Evolutionary conservation across 1,140 invertebrate species (phyloP).

Genomic region (Frieseomelitta varia): DNA sequence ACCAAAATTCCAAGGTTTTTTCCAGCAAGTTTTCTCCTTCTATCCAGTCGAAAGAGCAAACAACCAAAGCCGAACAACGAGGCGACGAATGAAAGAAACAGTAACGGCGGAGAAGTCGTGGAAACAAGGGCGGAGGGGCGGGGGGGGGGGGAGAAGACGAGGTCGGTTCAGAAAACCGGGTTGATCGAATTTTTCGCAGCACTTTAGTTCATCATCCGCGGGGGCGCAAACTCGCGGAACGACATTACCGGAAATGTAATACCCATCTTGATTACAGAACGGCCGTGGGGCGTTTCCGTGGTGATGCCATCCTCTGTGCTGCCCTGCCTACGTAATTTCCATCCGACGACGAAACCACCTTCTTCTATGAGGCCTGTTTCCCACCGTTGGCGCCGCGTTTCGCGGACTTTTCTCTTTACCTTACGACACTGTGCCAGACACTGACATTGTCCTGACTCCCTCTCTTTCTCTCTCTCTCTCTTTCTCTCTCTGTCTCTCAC

Average conservation of each 20-base stretch:
- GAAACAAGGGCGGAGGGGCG: too few species aligned
- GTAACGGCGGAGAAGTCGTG: neutral
- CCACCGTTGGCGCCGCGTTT: neutral
- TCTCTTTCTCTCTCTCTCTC: neutral
- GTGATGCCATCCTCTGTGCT: slow-evolving; percentile 36
- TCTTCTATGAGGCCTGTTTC: slow-evolving; percentile 20
- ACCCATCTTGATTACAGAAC: slow-evolving; percentile 53
- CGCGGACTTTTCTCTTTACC: slow-evolving; percentile 44
- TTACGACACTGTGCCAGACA: slow-evolving; percentile 25
- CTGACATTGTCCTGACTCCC: slow-evolving; percentile 20
- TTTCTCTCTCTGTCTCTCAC: neutral
- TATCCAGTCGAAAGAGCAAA: neutral
- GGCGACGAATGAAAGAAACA: neutral
- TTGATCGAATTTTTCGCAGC: slow-evolving; percentile 51
- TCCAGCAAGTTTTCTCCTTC: too few species aligned
- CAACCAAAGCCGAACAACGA: neutral
- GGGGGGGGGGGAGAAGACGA: neutral
- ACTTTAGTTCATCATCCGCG: slow-evolving; percentile 44
- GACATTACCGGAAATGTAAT: slow-evolving; percentile 53
- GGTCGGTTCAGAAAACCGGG: slow-evolving; percentile 30
- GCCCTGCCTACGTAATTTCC: slow-evolving; percentile 52
- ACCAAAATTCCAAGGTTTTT: too few species aligned
- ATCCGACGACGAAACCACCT: slow-evolving; percentile 36
- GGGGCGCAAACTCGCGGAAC: slow-evolving; percentile 41
- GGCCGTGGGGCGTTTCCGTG: slow-evolving; percentile 47